phyloP scores from a whole-genome alignment of 2,797 vertebrate species.

The Meriones psammophilus region DNA sequence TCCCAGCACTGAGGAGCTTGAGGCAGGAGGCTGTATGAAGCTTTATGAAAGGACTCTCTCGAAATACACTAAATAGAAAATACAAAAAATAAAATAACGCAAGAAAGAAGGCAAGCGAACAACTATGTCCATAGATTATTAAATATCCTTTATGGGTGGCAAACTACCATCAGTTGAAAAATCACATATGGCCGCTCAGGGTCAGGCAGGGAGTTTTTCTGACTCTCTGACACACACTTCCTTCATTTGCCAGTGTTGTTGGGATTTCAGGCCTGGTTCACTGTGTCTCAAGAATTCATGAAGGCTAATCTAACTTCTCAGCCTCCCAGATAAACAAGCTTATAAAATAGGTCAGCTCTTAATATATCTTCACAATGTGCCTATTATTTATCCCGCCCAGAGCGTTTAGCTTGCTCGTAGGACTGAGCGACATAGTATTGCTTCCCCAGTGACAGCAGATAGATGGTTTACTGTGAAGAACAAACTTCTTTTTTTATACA shows the following conservation, averaged over 20 bases:
- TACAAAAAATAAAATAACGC: neutral
- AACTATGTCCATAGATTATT: neutral
- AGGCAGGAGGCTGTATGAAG: neutral
- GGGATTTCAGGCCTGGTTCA: neutral
- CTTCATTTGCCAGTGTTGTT: neutral
- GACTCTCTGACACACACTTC: accelerated
- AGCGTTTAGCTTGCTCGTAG: neutral
- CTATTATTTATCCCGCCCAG: neutral
- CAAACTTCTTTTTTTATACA: neutral
- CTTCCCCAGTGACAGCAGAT: neutral
- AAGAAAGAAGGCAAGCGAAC: neutral
- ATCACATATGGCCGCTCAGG: neutral
- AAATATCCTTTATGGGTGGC: neutral
- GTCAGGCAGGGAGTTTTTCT: neutral
- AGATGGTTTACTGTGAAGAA: neutral
- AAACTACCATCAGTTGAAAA: neutral
- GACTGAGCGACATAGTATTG: neutral
- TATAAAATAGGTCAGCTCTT: constrained; percentile 9
- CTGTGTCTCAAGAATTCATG: neutral
- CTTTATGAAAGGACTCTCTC: too few relatives aligned
- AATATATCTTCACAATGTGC: neutral
- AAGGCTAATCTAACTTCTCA: constrained; percentile 25
- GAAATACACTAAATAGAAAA: neutral
- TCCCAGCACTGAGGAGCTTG: neutral
- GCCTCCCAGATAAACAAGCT: neutral